Base-by-base conservation (phyloP, 2,888 invertebrate species). In the Leptothorax acervorum region DNA sequence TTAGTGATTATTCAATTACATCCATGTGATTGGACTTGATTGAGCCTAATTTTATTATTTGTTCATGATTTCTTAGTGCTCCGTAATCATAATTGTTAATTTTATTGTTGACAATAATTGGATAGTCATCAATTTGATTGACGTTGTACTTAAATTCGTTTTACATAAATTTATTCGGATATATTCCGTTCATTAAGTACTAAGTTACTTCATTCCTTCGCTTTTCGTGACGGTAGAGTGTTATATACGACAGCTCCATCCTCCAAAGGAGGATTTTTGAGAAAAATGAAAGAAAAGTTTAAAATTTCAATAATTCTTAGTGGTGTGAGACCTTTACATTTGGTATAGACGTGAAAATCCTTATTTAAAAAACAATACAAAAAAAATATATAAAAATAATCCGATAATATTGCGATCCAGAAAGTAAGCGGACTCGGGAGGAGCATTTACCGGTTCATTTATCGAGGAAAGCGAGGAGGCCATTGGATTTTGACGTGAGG, bases 401-500 rank as follows among this genome's bases (percentile, higher is more conserved):
- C 35, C 5, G 15, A 3, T 45, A 31, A 31, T 48, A 23, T 35
- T 15, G n/a, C 15, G 4, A 45, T 42, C 28, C 28, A 18, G 15
- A 60, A 31, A 57, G 45, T 2, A n/a, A 23, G 0, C 8, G 62
- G n/a, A 48, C 5, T 35, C n/a, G 62, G 23, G 48, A 48, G 23
- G 48, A 48, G 11, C 23, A 51, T 65, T 65, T 51, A 28, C 5
- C 4, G 76, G 11, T 42, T 23, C 51, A 23, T 53, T 53, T 55
- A 55, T 55, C n/a, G 55, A 39, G 28, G 8, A 55, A 18, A 53
- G 39, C 48, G 28, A 65, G 76, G 39, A 12, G 66, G 39, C 31
- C 28, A 55, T 55, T 39, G 35, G 55, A 78, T 78, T 78, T 55
- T 55, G 66, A 78, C 55, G 11, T 31, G 66, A 66, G 28, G 68